A percentile compares a stretch with the other conserved stretches of the same genome.
These are phyloP conservation scores for Pterois miles DNA, from an alignment of 2,797 vertebrate genomes.

Conservation along the genomic window DNA sequence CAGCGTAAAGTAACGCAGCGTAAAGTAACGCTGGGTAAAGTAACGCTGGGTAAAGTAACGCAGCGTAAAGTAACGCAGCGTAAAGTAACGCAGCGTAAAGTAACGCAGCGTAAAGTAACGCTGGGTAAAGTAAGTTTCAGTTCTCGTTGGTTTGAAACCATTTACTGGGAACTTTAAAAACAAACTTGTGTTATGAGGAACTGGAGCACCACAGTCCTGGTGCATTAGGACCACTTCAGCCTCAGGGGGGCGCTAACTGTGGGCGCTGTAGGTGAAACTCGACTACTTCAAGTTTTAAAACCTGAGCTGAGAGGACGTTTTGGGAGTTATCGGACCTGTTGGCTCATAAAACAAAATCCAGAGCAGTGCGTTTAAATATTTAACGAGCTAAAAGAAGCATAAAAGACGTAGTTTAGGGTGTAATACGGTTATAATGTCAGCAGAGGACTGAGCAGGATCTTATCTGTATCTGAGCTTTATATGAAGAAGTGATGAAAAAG, in stretches of 20 bases:
- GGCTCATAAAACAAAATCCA: not conserved
- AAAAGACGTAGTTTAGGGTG: not conserved
- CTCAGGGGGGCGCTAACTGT: not conserved
- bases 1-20: too few species aligned
- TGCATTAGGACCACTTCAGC: not conserved
- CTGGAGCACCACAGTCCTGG: too few species aligned
- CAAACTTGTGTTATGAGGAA: too few species aligned
- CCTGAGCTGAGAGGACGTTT: not conserved
- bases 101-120: too few species aligned
- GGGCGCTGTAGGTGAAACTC: not conserved
- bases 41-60: too few species aligned
- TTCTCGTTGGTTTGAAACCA: too few species aligned
- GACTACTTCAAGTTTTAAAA: not conserved
- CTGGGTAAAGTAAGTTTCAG: too few species aligned
- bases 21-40: too few species aligned
- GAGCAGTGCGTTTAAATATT: not conserved
- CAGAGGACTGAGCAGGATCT: not conserved
- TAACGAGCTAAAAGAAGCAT: slow-evolving; percentile 1
- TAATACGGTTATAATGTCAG: not conserved
- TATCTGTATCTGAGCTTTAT: not conserved
- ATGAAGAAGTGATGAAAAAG: slow-evolving; percentile 11
- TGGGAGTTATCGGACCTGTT: not conserved
- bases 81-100: too few species aligned
- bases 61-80: too few species aligned
- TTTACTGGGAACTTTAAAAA: too few species aligned